Conservation (phyloP, 2,113 vertebrate genomes). For the Andinoacara biseriatus region DNA sequence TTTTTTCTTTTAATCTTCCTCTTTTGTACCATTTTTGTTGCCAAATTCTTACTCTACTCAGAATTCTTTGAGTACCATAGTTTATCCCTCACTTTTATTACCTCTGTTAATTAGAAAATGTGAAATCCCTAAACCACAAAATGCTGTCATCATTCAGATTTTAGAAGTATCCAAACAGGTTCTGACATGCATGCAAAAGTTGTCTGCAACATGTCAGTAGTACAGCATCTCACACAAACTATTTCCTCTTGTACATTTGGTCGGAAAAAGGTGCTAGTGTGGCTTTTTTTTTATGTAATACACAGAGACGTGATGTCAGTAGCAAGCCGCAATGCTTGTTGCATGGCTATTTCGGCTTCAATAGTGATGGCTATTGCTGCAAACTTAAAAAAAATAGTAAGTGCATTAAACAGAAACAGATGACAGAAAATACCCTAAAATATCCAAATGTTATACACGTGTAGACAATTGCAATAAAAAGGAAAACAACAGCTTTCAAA, state of each 20-base stretch:
- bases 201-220: not conserved
- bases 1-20: not conserved
- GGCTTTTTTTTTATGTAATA: accelerated
- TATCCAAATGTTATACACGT: not conserved
- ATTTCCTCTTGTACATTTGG: slow-evolving; percentile 1
- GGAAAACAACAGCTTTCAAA: too few relatives aligned
- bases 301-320: not conserved
- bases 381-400: not conserved
- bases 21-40: not conserved
- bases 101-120: accelerated
- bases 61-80: too few relatives aligned
- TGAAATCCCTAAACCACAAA: not conserved
- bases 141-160: not conserved
- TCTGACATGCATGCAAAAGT: not conserved
- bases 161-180: not conserved
- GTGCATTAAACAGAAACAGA: not conserved
- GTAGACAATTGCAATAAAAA: not conserved
- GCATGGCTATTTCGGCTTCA: not conserved
- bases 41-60: not conserved
- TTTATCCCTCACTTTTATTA: not conserved
- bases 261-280: not conserved
- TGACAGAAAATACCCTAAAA: accelerated
- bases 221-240: not conserved
- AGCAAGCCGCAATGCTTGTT: not conserved
- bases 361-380: not conserved